phyloP scores from a whole-genome alignment of 2,888 invertebrate species.

The Nezara viridula region DNA sequence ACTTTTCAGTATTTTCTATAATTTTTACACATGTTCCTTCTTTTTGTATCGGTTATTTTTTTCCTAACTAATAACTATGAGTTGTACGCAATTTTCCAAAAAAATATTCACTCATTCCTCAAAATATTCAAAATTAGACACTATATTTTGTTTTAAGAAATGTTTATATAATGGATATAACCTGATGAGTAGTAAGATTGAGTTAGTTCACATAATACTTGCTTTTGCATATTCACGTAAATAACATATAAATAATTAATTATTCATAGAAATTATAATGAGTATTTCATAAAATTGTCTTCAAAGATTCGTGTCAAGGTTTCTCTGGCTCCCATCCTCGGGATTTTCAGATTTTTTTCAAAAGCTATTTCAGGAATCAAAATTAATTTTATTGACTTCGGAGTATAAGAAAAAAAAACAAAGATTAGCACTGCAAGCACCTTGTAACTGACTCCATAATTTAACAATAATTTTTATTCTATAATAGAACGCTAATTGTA shows the following conservation, averaged over 20 bases:
- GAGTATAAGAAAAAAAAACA: neutral
- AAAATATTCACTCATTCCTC: too few relatives aligned
- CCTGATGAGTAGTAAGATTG: neutral
- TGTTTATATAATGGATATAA: neutral
- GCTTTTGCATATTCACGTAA: neutral
- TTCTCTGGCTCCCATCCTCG: slow-evolving; percentile 13
- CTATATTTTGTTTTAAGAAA: neutral
- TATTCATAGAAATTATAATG: slow-evolving; percentile 19
- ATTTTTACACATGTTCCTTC: too few relatives aligned
- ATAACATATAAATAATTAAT: slow-evolving; percentile 25
- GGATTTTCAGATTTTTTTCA: neutral
- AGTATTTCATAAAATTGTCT: slow-evolving; percentile 9
- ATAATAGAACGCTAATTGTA: too few relatives aligned
- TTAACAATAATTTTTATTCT: neutral
- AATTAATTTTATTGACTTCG: neutral
- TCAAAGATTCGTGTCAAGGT: slow-evolving; percentile 9
- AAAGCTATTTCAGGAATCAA: neutral
- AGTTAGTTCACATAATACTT: neutral
- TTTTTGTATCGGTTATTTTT: too few relatives aligned
- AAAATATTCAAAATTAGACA: too few relatives aligned
- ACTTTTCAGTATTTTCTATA: too few relatives aligned
- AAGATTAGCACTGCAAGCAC: neutral
- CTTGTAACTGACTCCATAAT: neutral
- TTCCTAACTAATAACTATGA: too few relatives aligned
- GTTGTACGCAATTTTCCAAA: too few relatives aligned